Percentiles rank a stretch among this genome's conserved stretches.
These are phyloP conservation scores for Helarctos malayanus DNA, from an alignment of 2,797 vertebrate species.

Conservation along the genomic window DNA sequence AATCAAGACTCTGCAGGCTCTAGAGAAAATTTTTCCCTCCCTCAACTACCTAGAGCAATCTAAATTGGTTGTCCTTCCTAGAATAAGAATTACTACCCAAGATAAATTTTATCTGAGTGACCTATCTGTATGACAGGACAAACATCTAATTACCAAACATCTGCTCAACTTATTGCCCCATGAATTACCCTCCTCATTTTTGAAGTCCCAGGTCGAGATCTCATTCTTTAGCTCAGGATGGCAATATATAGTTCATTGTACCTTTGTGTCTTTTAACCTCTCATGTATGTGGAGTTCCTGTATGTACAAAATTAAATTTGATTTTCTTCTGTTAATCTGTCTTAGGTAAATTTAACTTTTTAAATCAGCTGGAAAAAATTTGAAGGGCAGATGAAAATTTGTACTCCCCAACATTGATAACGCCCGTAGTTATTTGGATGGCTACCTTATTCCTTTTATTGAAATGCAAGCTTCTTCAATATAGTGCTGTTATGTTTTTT, in stretches of 20 bases:
- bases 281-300: not conserved
- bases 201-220: not conserved
- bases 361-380: not conserved
- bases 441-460: not conserved
- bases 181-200: not conserved
- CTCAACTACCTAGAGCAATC: not conserved
- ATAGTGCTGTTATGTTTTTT: not conserved
- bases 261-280: not conserved
- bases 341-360: not conserved
- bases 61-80: not conserved
- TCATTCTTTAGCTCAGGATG: no score
- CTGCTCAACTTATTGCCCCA: not conserved
- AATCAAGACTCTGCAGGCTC: not conserved
- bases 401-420: not conserved
- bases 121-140: not conserved
- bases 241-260: no score
- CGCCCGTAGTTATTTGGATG: not conserved
- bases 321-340: not conserved
- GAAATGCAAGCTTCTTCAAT: not conserved
- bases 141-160: not conserved
- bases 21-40: not conserved
- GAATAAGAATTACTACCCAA: not conserved
- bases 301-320: not conserved
- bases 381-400: not conserved
- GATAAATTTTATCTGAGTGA: not conserved